phyloP scores from a whole-genome alignment of 2,113 vertebrate genomes.

The Numenius arquata region DNA sequence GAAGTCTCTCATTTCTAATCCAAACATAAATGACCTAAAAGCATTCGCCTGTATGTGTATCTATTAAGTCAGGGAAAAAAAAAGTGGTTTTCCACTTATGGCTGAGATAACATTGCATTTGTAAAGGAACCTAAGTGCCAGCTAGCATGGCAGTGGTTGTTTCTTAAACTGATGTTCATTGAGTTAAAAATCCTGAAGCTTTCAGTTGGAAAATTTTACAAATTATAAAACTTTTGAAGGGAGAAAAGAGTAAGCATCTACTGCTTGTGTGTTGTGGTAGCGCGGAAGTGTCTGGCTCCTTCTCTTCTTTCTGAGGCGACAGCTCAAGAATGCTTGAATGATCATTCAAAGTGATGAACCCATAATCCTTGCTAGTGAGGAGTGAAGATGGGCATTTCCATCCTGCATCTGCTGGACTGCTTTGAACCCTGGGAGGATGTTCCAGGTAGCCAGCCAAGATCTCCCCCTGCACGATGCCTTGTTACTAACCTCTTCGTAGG shows the following conservation, averaged over 20 bases:
- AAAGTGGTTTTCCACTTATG: background rate
- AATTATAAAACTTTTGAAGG: background rate
- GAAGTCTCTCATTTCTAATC: background rate
- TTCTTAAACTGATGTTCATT: background rate
- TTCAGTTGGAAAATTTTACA: background rate
- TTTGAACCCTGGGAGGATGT: background rate
- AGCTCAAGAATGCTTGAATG: background rate
- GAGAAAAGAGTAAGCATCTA: background rate
- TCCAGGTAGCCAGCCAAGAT: background rate
- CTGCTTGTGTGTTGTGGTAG: background rate
- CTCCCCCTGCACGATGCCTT: rapidly evolving
- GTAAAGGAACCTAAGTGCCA: background rate
- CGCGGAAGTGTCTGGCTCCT: background rate
- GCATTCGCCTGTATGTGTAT: background rate
- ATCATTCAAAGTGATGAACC: background rate
- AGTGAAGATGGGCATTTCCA: background rate
- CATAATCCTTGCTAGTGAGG: background rate
- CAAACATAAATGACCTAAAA: background rate
- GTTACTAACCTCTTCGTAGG: background rate
- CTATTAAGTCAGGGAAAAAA: background rate
- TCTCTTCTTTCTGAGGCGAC: background rate
- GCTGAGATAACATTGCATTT: background rate
- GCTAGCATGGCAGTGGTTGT: background rate
- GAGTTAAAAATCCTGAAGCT: background rate
- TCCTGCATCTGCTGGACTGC: background rate